Evolutionary conservation across 2,113 vertebrate genomes (phyloP).

Genomic region (Erpornis zantholeuca): DNA sequence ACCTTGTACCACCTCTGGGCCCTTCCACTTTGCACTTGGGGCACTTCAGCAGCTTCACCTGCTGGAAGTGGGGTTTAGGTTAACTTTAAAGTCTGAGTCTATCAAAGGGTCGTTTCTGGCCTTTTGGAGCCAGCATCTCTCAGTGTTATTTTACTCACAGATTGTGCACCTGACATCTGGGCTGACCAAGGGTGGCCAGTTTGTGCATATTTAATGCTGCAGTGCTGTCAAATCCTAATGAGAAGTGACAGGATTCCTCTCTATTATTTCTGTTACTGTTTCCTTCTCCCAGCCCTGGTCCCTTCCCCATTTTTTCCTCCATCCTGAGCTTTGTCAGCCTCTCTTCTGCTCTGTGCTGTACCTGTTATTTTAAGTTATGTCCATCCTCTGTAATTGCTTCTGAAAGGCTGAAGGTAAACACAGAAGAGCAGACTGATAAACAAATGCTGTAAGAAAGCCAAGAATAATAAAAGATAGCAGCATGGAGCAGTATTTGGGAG

Average conservation of each 20-base stretch:
- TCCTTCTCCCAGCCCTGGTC: not conserved
- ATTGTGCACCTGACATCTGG: not conserved
- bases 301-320: not conserved
- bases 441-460: constrained; percentile 42
- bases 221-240: not conserved
- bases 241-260: not conserved
- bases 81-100: not conserved
- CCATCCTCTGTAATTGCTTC: constrained; percentile 21
- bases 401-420: constrained; percentile 61
- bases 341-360: not conserved
- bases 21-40: not conserved
- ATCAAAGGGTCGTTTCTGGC: not conserved
- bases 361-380: constrained; percentile 12
- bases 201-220: not conserved
- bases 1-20: not conserved
- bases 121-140: not conserved
- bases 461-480: constrained; percentile 47
- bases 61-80: not conserved
- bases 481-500: constrained; percentile 35
- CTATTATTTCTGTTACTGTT: not conserved
- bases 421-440: constrained; percentile 39
- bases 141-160: not conserved
- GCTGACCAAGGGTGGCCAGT: not conserved
- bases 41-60: not conserved
- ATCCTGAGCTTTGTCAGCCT: not conserved